Base-by-base conservation (phyloP, 1,140 invertebrate genomes). In the Heliconius himera region DNA sequence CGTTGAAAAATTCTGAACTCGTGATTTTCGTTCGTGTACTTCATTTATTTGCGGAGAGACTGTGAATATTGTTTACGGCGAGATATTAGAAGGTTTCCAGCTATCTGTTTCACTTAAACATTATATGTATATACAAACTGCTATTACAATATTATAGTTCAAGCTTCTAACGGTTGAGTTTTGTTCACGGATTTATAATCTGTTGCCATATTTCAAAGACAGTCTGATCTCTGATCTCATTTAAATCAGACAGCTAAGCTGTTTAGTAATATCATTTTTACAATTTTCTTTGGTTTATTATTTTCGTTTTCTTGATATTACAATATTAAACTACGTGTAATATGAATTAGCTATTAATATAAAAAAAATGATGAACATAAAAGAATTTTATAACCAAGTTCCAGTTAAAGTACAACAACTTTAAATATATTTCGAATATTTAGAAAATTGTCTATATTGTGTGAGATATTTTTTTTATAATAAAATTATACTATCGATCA, bases 21-120 rank as follows among this genome's bases (percentile, higher is more conserved):
- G 92, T 94, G 92, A 93, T 92, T 91, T 91, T 88, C 85, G 85
- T 89, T 93, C 92, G 90, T 94, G 92, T 88, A 85, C 85, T 89
- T 88, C 89, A 91, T 94, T 94, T 91, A 90, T 94, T 92, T 89
- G 82, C 85, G 79, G 80, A 80, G 84, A 82, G 82, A 84, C 85
- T 80, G 85, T 84, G 85, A 91, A 91, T 92, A 93, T 92, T 92
- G 90, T 92, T 91, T 91, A 87, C 87, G 78, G 82, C 72, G 54
- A 81, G 77, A 81, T 84, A 82, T 84, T 80, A 82, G 83, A 82
- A 77, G 74, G 83, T 80, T 82, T 78, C 81, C 56, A 76, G 71
- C 81, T 72, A 80, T 80, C 75, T 76, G 70, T 78, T 82, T 76
- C 78, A 80, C 78, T 76, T 71, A 72, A 77, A 77, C 77, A 75